Percentiles rank a stretch among this genome's conserved stretches.
phyloP scores from a whole-genome alignment of 2,888 invertebrate species.

The Chirona hameri region DNA sequence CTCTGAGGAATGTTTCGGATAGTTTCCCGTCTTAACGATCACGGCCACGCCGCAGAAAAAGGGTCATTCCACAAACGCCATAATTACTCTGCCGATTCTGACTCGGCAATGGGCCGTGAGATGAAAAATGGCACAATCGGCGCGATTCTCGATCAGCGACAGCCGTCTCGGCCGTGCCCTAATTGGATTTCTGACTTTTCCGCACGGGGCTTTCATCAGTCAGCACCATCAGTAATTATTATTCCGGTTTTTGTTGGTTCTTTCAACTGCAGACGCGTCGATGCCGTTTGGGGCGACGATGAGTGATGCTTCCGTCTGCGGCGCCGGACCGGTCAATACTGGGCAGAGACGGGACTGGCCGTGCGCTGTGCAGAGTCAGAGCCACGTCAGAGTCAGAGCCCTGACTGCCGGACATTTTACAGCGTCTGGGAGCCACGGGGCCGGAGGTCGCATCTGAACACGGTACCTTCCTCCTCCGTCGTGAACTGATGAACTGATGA shows the following conservation, averaged over 20 bases:
- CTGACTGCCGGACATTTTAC: background rate
- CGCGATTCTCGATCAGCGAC: background rate
- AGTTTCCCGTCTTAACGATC: background rate
- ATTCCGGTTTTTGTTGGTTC: slow-evolving; percentile 7
- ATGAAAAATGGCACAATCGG: slow-evolving; percentile 7
- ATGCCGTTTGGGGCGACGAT: background rate
- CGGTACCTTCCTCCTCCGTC: too few relatives aligned
- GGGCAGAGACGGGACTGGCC: background rate
- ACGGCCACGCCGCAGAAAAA: slow-evolving; percentile 1
- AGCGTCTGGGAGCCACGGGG: too few relatives aligned
- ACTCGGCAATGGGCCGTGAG: background rate
- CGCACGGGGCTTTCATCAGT: background rate
- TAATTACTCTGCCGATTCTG: background rate
- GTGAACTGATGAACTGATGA: too few relatives aligned
- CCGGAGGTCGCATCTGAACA: too few relatives aligned
- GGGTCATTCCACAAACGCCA: slow-evolving; percentile 22
- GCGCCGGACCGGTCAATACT: background rate
- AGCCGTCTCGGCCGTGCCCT: background rate
- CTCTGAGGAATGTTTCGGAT: background rate
- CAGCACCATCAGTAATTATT: background rate
- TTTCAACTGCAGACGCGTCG: slow-evolving; percentile 22
- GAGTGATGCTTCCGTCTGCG: background rate
- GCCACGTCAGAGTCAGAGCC: background rate
- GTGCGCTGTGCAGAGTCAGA: background rate
- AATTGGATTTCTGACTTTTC: slow-evolving; percentile 22